phyloP scores from a whole-genome alignment of 1,140 invertebrate genomes.

The Drosophila hydei region DNA sequence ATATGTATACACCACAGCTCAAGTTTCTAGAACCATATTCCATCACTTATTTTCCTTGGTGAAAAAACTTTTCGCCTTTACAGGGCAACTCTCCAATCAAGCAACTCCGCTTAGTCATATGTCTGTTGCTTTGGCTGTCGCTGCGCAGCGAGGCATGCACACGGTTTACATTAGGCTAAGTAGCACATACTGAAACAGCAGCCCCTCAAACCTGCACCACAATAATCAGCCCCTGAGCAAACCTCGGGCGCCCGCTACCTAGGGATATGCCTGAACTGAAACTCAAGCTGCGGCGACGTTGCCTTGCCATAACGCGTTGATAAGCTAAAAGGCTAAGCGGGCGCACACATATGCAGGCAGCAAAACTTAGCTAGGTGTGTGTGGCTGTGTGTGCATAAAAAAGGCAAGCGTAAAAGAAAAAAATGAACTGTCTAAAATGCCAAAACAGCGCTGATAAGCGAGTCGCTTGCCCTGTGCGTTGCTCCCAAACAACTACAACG shows the following conservation, averaged over 20 bases:
- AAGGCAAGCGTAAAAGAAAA: no score
- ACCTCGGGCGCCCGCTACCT: constrained; percentile 60
- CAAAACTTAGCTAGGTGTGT: constrained; percentile 28
- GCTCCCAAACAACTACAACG: neutral
- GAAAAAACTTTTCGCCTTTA: neutral
- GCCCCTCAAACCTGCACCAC: constrained; percentile 1
- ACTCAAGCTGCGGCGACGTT: constrained; percentile 14
- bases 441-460: constrained; percentile 74
- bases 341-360: constrained; percentile 31
- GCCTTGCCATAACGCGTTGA: constrained; percentile 70
- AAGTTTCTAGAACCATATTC: no score
- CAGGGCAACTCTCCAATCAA: neutral
- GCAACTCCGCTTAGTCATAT: neutral
- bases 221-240: constrained; percentile 36
- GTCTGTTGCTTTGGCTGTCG: neutral
- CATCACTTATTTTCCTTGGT: no score
- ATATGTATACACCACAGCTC: no score
- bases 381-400: constrained; percentile 29
- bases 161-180: constrained; percentile 78
- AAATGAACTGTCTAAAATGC: constrained; percentile 50
- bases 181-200: constrained; percentile 41
- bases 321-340: constrained; percentile 69
- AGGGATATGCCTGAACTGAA: constrained; percentile 26
- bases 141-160: constrained; percentile 71
- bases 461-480: constrained; percentile 34